Percentiles rank a stretch among this genome's conserved stretches.
phyloP scores from a whole-genome alignment of 2,113 vertebrate species.

The Scytalopus superciliaris region DNA sequence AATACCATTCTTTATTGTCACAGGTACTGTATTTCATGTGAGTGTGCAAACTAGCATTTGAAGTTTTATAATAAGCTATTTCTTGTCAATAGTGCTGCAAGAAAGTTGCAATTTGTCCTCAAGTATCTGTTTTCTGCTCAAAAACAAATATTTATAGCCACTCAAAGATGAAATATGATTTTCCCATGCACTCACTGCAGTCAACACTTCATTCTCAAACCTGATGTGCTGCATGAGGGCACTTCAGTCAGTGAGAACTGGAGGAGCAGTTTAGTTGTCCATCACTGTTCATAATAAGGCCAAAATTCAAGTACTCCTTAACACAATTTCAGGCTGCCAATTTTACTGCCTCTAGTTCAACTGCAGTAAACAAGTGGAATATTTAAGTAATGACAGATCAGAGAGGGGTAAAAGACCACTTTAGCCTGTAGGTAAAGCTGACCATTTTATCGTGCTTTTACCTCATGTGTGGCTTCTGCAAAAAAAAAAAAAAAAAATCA shows the following conservation, averaged over 20 bases:
- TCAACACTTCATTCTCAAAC: background rate
- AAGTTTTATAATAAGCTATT: background rate
- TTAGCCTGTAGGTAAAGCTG: background rate
- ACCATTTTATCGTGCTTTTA: background rate
- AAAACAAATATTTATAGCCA: background rate
- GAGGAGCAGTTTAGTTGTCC: background rate
- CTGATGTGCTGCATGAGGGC: background rate
- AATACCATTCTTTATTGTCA: slow-evolving; percentile 1
- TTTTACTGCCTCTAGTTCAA: background rate
- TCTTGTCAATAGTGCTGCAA: background rate
- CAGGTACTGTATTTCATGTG: background rate
- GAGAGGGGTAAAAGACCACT: background rate
- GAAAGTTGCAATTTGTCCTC: slow-evolving; percentile 7
- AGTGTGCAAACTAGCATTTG: background rate
- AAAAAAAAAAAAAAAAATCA: background rate
- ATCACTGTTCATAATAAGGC: background rate
- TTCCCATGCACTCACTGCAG: background rate
- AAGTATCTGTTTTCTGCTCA: background rate
- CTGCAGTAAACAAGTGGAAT: background rate
- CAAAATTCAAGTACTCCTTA: slow-evolving; percentile 16
- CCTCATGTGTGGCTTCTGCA: background rate
- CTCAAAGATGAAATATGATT: background rate
- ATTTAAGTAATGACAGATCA: background rate
- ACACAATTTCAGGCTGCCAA: background rate
- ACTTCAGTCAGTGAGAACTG: background rate